These are phyloP conservation scores for Drosophila rhopaloa DNA, from an alignment of 1,140 invertebrate genomes.

Conservation along the genomic window DNA sequence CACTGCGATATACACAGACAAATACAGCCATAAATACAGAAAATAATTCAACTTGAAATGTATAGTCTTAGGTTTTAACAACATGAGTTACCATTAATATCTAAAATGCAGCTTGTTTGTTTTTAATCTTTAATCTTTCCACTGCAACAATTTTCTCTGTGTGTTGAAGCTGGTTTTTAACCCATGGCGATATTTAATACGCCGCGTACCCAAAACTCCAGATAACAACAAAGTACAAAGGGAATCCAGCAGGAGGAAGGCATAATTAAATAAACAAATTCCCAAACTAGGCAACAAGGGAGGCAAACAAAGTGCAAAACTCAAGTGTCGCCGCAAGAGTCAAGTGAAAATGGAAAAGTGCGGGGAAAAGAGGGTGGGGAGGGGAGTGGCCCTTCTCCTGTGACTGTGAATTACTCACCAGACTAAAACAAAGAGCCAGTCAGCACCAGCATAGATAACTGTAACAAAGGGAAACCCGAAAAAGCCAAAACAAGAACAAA, in stretches of 20 bases:
- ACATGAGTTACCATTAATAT: too few relatives aligned
- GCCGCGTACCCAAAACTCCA: conserved; percentile 24
- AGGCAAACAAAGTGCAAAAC: conserved; percentile 39
- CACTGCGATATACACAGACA: neutral
- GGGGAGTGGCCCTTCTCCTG: conserved; percentile 19
- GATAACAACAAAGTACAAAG: conserved; percentile 16
- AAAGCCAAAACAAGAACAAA: conserved; percentile 17
- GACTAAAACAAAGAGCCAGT: conserved; percentile 20
- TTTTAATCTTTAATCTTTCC: too few relatives aligned
- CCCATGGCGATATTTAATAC: conserved; percentile 37
- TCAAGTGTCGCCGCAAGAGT: conserved; percentile 34
- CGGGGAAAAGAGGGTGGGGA: neutral
- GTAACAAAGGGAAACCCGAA: conserved; percentile 27
- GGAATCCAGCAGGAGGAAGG: conserved; percentile 1
- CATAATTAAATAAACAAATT: conserved; percentile 55
- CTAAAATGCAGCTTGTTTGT: too few relatives aligned
- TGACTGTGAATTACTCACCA: conserved; percentile 23
- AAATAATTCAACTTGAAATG: too few relatives aligned
- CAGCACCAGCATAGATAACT: conserved; percentile 19
- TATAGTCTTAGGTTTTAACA: too few relatives aligned
- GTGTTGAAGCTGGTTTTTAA: conserved; percentile 2
- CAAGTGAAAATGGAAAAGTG: conserved; percentile 20
- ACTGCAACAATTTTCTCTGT: neutral
- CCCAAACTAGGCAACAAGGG: conserved; percentile 40
- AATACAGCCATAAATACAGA: too few relatives aligned